Evolutionary conservation across 2,113 vertebrate genomes (phyloP).

Genomic region (Sebastes fasciatus): DNA sequence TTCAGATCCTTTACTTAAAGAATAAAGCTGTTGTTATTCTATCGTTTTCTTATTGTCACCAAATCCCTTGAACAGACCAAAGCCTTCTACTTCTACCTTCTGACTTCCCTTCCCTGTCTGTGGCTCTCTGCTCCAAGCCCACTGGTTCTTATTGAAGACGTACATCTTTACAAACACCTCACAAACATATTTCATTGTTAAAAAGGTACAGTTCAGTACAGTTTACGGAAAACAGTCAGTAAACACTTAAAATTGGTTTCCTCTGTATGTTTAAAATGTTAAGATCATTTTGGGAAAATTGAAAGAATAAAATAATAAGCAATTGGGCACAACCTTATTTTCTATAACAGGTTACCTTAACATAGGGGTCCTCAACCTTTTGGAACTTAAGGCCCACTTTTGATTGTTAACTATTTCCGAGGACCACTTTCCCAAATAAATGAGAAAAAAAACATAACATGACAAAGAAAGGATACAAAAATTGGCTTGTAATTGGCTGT

Average conservation of each 20-base stretch:
- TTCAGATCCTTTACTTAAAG: not conserved
- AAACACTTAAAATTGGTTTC: too few species aligned
- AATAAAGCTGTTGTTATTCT: not conserved
- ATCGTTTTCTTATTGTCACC: not conserved
- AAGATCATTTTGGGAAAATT: too few species aligned
- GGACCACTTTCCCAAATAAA: too few species aligned
- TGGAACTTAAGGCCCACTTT: too few species aligned
- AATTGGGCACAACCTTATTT: not conserved
- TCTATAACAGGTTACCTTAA: not conserved
- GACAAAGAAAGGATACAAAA: too few species aligned
- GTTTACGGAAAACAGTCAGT: not conserved
- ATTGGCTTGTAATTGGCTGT: too few species aligned
- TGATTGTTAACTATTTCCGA: too few species aligned
- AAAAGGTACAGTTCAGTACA: not conserved
- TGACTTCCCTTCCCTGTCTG: not conserved
- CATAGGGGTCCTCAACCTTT: not conserved
- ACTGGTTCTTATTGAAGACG: not conserved
- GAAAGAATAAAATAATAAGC: too few species aligned
- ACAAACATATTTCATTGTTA: not conserved
- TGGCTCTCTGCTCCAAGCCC: not conserved
- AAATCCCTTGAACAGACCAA: not conserved
- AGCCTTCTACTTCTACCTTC: not conserved
- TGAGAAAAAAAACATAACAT: too few species aligned
- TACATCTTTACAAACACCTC: not conserved
- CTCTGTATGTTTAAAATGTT: too few species aligned